Base-by-base conservation (phyloP, 2,888 invertebrate genomes). In the Lomographa bimaculata region DNA sequence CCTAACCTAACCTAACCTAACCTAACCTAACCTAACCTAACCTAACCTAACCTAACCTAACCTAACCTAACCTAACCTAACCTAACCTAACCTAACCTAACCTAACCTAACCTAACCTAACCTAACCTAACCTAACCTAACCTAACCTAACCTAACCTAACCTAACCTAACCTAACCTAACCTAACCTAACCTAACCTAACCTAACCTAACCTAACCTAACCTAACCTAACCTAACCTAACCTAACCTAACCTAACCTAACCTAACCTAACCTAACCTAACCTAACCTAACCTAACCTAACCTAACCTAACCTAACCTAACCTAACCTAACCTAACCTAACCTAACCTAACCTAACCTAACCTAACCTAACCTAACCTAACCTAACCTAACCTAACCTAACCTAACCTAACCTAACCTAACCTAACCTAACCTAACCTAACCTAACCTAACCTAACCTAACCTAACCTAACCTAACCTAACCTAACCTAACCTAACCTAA, bases 201-300 rank as follows among this genome's bases (percentile, higher is more conserved):
- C 50, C 50, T 46, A 50, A 50, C 50, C 50, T 46, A 50, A 50
- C 50, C 50, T 46, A 46, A 43, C 46, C 46, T 46, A 39, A 46
- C 45, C 41, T 34, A 34, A 41, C 39, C 45, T 45, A 45, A 45
- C 45, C 45, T 45, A 45, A 39, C 45, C 45, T 40, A 40, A 45
- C 39, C 45, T 36, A 40, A 45, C 39, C 45, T 36, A 40, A 45
- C 39, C 45, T 45, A 45, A 45, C 45, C 45, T 43, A 33, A 43
- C 36, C 36, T 37, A 43, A 43, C 43, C 43, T 37, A 43, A 43
- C 43, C 36, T 36, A 33, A 43, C 36, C 43, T 37, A 41, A 41
- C 43, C 36, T 43, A 43, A 43, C 43, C 43, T 43, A 43, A 43
- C 43, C 36, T 43, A 43, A 43, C 43, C 43, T 36, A 43, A 43